Evolutionary conservation across 2,888 invertebrate species (phyloP).

Genomic region (Drosophila colorata): DNA sequence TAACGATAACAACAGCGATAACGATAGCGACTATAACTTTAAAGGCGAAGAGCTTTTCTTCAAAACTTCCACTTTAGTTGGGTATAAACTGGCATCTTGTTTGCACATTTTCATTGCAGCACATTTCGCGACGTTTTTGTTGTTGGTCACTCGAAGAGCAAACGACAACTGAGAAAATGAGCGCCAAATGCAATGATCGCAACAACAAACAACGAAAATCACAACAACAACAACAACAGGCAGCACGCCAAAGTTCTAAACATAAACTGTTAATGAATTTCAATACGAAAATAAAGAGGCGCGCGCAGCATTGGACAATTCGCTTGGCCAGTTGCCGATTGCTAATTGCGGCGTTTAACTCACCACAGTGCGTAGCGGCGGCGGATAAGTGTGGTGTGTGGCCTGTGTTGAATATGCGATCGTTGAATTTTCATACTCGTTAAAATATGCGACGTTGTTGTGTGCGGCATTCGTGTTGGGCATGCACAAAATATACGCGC

Average conservation of each 20-base stretch:
- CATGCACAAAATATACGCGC: slow-evolving; percentile 53
- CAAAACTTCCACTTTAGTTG: slow-evolving; percentile 13
- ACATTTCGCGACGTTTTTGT: slow-evolving; percentile 44
- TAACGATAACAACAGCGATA: slow-evolving; percentile 14
- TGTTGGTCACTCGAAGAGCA: slow-evolving; percentile 41
- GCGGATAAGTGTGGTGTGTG: slow-evolving; percentile 23
- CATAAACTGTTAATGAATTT: slow-evolving; percentile 80
- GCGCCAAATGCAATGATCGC: slow-evolving; percentile 33
- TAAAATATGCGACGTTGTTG: slow-evolving; percentile 36
- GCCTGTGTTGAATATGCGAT: slow-evolving; percentile 44
- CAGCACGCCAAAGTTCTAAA: slow-evolving; percentile 58
- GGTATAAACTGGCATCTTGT: background rate
- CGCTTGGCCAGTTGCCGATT: slow-evolving; percentile 54
- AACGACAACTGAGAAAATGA: slow-evolving; percentile 37
- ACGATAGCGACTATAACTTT: slow-evolving; percentile 11
- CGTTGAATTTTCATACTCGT: slow-evolving; percentile 54
- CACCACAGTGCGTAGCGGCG: slow-evolving; percentile 51
- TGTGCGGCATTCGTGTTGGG: slow-evolving; percentile 45
- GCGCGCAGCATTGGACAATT: slow-evolving; percentile 48
- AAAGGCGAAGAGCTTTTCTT: background rate
- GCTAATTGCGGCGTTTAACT: slow-evolving; percentile 68
- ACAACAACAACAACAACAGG: slow-evolving; percentile 13
- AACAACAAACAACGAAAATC: slow-evolving; percentile 10
- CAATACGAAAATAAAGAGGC: slow-evolving; percentile 59
- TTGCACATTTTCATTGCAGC: slow-evolving; percentile 20